Evolutionary conservation across 2,888 invertebrate genomes (phyloP).

Genomic region (Drosophila mimica): DNA sequence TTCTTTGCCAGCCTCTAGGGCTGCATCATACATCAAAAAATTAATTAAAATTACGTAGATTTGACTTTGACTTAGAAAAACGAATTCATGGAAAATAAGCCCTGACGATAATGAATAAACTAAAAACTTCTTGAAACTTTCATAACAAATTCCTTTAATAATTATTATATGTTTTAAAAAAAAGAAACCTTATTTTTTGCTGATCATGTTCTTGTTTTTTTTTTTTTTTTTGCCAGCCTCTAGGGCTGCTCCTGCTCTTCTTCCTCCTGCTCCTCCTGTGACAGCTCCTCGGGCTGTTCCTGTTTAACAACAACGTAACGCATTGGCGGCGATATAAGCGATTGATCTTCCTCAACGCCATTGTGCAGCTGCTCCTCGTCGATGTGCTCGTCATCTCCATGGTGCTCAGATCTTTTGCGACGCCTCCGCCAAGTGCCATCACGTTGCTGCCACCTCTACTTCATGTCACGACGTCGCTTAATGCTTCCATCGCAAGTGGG

Average conservation of each 20-base stretch:
- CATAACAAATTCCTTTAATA: constrained; percentile 52
- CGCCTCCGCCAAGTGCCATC: constrained; percentile 57
- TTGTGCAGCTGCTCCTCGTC: constrained; percentile 7
- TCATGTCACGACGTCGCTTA: constrained; percentile 83
- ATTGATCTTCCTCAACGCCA: neutral
- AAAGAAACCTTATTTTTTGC: too few relatives aligned
- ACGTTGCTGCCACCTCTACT: constrained; percentile 75
- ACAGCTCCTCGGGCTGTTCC: constrained; percentile 19
- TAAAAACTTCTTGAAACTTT: constrained; percentile 22
- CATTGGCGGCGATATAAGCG: constrained; percentile 40
- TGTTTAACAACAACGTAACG: constrained; percentile 68
- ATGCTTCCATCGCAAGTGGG: constrained; percentile 85
- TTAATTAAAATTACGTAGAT: constrained; percentile 6
- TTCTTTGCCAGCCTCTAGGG: constrained; percentile 27
- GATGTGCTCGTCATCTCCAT: neutral
- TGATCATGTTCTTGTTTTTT: too few relatives aligned
- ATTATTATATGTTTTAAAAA: constrained; percentile 24
- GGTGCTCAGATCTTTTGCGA: constrained; percentile 27
- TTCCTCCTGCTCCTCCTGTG: constrained; percentile 10
- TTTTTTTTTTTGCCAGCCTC: constrained; percentile 15
- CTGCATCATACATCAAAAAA: constrained; percentile 17
- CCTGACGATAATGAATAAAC: neutral
- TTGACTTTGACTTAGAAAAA: constrained; percentile 4
- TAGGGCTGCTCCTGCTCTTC: constrained; percentile 27
- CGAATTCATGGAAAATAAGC: neutral